Conservation (phyloP, 2,113 vertebrate genomes). For the Syngnathus scovelli region DNA sequence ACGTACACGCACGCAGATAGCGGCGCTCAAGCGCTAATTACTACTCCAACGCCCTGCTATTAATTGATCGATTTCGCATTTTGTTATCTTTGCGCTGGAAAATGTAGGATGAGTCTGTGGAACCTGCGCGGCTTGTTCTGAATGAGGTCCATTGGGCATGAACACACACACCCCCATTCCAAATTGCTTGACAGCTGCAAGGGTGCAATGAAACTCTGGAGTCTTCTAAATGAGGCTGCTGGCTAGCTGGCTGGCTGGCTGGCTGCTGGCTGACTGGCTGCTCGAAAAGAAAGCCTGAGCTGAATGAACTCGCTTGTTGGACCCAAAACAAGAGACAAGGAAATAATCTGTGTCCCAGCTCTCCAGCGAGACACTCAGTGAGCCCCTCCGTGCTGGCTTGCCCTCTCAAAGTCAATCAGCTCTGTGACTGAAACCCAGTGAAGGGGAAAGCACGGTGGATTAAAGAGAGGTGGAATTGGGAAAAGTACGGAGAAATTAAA, state of each 20-base stretch:
- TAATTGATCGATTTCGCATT: neutral
- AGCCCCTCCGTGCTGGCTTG: conserved; percentile 12
- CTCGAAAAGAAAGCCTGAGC: conserved; percentile 13
- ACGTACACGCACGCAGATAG: neutral
- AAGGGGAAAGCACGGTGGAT: neutral
- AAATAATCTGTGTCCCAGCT: conserved; percentile 33
- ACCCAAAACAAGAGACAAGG: conserved; percentile 17
- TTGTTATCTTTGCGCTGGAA: neutral
- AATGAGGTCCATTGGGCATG: conserved; percentile 12
- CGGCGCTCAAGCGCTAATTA: neutral
- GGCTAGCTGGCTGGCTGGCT: neutral
- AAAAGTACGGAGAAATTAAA: neutral
- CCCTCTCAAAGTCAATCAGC: conserved; percentile 48
- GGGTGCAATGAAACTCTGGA: conserved; percentile 7
- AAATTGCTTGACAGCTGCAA: conserved; percentile 23
- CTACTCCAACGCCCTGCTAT: too few relatives aligned
- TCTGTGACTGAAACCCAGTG: conserved; percentile 16
- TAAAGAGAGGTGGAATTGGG: neutral
- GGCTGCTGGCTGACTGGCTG: neutral
- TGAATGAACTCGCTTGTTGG: conserved; percentile 8
- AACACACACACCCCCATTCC: conserved; percentile 2
- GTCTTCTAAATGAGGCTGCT: conserved; percentile 30
- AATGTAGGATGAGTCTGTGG: conserved; percentile 1
- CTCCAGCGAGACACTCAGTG: conserved; percentile 25
- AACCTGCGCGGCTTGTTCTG: conserved; percentile 17